These are phyloP conservation scores for Arenaria interpres DNA, from an alignment of 2,113 vertebrate species.

Conservation along the genomic window DNA sequence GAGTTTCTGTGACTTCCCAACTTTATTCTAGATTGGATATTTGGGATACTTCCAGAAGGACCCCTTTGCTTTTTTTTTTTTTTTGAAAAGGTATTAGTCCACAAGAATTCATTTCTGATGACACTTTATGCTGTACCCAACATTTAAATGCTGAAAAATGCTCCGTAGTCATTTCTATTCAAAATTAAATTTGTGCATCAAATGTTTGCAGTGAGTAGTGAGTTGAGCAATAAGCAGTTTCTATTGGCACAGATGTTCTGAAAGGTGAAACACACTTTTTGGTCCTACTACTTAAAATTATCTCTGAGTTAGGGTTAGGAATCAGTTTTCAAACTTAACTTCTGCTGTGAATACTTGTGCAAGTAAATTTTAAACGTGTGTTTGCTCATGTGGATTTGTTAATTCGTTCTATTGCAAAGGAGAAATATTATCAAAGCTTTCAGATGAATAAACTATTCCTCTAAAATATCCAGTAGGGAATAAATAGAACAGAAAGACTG, in stretches of 20 bases:
- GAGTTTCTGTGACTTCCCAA: not conserved
- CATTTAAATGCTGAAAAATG: not conserved
- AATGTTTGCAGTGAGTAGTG: not conserved
- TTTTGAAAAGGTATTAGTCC: not conserved
- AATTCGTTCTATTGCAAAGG: not conserved
- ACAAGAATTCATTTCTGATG: not conserved
- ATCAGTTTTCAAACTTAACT: not conserved
- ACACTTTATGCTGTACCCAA: not conserved
- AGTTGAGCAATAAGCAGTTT: not conserved
- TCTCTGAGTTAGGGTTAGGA: not conserved
- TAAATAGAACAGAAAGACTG: not conserved
- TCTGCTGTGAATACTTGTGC: not conserved
- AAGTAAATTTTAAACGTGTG: not conserved
- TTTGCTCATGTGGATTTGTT: not conserved
- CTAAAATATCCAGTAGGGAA: not conserved
- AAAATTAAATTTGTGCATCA: not conserved
- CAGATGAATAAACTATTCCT: not conserved
- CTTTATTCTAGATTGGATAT: not conserved
- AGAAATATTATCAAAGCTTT: slow-evolving; percentile 20
- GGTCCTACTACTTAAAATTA: not conserved
- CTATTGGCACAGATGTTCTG: not conserved
- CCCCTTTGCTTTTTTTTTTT: not conserved
- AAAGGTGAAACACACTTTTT: not conserved
- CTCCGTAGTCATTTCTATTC: not conserved
- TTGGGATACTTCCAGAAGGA: not conserved